These are phyloP conservation scores for Alauda arvensis DNA, from an alignment of 2,797 vertebrate genomes.

Conservation along the genomic window DNA sequence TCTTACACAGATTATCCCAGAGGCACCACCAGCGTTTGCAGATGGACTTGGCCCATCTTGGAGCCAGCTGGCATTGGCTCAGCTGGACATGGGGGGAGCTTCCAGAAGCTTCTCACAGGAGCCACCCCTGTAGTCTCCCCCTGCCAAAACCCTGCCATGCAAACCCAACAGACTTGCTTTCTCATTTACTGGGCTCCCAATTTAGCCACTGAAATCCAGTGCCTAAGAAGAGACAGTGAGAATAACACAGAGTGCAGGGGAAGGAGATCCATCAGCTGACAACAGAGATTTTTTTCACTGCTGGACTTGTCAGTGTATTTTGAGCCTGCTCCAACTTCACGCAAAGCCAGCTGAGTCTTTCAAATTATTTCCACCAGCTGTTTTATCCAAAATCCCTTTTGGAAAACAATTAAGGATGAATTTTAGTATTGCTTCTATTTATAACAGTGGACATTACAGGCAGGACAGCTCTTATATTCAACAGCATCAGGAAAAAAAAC, in stretches of 20 bases:
- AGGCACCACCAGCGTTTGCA: fast-evolving
- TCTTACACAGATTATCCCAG: background rate
- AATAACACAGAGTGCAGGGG: background rate
- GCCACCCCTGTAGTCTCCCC: background rate
- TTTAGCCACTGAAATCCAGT: background rate
- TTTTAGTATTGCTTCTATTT: background rate
- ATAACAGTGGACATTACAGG: background rate
- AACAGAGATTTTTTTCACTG: background rate
- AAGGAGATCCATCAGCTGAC: background rate
- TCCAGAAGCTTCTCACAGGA: background rate
- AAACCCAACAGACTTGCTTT: background rate
- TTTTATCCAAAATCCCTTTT: background rate
- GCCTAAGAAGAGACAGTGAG: background rate
- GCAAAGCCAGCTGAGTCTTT: background rate
- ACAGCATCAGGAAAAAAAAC: background rate
- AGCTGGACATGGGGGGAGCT: background rate
- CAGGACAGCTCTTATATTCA: background rate
- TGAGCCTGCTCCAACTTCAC: background rate
- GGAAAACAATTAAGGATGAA: background rate
- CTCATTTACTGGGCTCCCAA: background rate
- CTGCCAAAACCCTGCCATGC: background rate
- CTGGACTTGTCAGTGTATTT: background rate
- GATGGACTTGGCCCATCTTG: background rate
- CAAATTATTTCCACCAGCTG: background rate
- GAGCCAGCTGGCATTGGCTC: background rate